Evolutionary conservation across 2,113 vertebrate species (phyloP).

Genomic region (Jacana jacana): DNA sequence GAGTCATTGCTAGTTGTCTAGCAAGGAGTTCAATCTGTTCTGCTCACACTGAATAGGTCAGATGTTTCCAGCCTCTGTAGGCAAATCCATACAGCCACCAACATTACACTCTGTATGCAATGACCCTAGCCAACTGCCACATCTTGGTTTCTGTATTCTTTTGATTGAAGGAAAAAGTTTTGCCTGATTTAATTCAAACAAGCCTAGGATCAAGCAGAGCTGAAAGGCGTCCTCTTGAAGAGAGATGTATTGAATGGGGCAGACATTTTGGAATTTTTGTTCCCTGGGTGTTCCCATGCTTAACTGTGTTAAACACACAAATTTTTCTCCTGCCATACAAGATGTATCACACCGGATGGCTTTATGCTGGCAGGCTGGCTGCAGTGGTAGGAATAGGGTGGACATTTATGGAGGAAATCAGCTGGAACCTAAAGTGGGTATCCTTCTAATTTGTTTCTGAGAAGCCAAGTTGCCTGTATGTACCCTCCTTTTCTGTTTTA

Average conservation of each 20-base stretch:
- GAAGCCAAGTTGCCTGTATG: neutral
- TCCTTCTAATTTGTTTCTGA: neutral
- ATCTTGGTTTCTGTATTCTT: neutral
- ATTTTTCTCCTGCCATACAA: neutral
- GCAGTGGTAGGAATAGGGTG: neutral
- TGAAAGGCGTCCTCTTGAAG: neutral
- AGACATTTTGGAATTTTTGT: neutral
- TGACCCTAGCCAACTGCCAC: neutral
- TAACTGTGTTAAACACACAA: neutral
- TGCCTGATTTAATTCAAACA: neutral
- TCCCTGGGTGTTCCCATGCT: neutral
- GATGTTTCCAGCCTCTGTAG: neutral
- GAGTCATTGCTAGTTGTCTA: rapidly evolving
- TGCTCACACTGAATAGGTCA: neutral
- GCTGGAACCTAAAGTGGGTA: neutral
- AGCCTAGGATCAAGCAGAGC: neutral
- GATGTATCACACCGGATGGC: too few relatives aligned
- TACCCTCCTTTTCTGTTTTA: neutral
- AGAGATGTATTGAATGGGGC: neutral
- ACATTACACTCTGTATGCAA: neutral
- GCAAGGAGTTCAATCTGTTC: neutral
- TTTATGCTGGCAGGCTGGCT: neutral
- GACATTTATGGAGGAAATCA: neutral
- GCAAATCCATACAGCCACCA: neutral
- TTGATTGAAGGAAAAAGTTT: neutral